Evolutionary conservation across 2,888 invertebrate species (phyloP), one percentile per base, ranked within the genome.

Genomic region (Chydorus sphaericus): DNA sequence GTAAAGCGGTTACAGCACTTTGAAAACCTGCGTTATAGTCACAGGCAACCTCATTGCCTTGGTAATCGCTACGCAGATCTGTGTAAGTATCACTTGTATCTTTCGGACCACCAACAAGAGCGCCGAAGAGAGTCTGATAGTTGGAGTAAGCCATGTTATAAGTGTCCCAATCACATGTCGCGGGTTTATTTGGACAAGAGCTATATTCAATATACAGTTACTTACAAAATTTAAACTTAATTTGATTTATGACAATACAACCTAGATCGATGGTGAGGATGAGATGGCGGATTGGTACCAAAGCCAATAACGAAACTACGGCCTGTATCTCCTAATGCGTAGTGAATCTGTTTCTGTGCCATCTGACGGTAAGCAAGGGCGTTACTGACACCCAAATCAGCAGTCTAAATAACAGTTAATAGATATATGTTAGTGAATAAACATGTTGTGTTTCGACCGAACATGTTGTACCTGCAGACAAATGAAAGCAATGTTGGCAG

Each of bases 1-100:
- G 63, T 4, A 77, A 63, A 11, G 72, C 76, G 1, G 75, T 76
- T 1, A 76, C 64, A 1, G 72, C 71, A 11, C 74, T 70, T 59
- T 76, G 76, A 62, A 77, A 76, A 1, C 76, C 77, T 5, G 75
- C 76, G 63, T 77, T 77, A 65, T 73, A 77, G 61, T 77, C 75
- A 18, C 75, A 65, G 10, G 75, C 75, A 1, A 77, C 76, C 63
- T 77, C 77, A 54, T 75, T 77, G 62, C 74, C 74, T 14, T 74
- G 66, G 64, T 71, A 76, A 59, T 77, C 76, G 57, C 73, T 72
- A 49, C 77, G 68, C 28, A 66, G 65, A 62, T 78, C 77, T 51
- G 68, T 68, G 64, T 75, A 78, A 54, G 68, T 63, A 61, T 77
- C 77, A 39, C 71, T 71, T 58, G 69, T 69, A 61, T 75, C 74